A percentile compares a stretch with the other conserved stretches of the same genome.
Conservation (phyloP, 2,113 vertebrate species). For the Gulo gulo region DNA sequence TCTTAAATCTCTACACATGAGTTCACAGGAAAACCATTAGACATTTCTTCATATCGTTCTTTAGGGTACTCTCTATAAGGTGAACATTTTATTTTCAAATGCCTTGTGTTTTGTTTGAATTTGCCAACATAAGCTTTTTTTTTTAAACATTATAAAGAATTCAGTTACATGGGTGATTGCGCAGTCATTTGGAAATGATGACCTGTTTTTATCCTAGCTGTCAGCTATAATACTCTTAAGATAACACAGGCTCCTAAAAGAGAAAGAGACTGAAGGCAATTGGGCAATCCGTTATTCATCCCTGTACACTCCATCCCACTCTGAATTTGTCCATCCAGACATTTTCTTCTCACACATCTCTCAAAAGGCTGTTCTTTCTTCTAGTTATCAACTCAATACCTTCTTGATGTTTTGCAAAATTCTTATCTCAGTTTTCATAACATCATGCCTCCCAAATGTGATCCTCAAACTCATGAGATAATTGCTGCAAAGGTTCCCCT, state of each 20-base stretch:
- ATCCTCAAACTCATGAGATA: neutral
- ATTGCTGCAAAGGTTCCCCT: neutral
- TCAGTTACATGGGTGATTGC: slow-evolving; percentile 55
- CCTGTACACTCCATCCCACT: neutral
- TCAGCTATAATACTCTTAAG: slow-evolving; percentile 45
- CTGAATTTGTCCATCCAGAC: neutral
- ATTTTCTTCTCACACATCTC: neutral
- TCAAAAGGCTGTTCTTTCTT: neutral
- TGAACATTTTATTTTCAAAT: neutral
- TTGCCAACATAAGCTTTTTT: slow-evolving; percentile 36
- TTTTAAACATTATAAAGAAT: slow-evolving; percentile 6
- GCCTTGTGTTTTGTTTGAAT: neutral
- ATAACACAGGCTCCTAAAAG: slow-evolving; percentile 60
- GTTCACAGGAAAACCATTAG: neutral
- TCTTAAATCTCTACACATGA: neutral
- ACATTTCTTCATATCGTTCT: neutral
- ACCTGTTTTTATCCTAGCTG: slow-evolving; percentile 63
- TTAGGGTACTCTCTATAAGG: neutral
- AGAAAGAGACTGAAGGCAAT: slow-evolving; percentile 38
- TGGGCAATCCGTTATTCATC: slow-evolving; percentile 63
- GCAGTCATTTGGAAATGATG: slow-evolving; percentile 61
- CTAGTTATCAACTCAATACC: neutral
- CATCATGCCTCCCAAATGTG: neutral
- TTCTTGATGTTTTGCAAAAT: slow-evolving; percentile 25
- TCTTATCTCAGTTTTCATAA: neutral